A percentile compares a stretch with the other conserved stretches of the same genome.
Evolutionary conservation across 2,113 vertebrate species (phyloP).

Genomic region (Sterna hirundo): DNA sequence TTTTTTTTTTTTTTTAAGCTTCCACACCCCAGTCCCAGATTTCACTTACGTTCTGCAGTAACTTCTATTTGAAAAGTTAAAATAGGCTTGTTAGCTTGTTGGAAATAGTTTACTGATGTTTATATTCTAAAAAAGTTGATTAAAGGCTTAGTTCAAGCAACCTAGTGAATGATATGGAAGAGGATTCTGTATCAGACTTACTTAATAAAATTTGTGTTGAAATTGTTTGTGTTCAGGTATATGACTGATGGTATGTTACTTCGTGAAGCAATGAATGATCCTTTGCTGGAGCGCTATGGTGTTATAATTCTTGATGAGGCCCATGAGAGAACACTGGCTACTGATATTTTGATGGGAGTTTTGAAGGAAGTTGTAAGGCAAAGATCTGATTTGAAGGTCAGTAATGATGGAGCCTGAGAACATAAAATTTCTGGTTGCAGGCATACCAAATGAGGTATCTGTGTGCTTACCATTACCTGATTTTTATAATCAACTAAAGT

Average conservation of each 20-base stretch:
- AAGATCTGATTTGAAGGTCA: constrained; percentile 92
- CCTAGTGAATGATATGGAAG: not conserved
- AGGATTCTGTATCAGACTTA: not conserved
- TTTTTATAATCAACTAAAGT: not conserved
- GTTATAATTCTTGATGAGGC: constrained; percentile 97
- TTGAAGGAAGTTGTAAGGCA: constrained; percentile 95
- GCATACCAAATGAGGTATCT: not conserved
- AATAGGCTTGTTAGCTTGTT: not conserved
- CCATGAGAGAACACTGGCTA: constrained; percentile 94
- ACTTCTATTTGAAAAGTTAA: not conserved
- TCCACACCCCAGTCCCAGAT: accelerated
- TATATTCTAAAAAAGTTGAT: not conserved
- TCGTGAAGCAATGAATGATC: constrained; percentile 96
- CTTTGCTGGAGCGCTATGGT: constrained; percentile 93
- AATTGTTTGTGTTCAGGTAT: constrained; percentile 75
- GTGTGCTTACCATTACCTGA: not conserved
- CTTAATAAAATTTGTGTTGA: not conserved
- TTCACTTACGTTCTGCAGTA: not conserved
- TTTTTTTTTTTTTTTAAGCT: not conserved
- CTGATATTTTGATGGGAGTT: constrained; percentile 97
- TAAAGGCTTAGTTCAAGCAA: not conserved
- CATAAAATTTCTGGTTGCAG: not conserved
- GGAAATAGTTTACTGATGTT: not conserved
- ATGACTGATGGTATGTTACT: constrained; percentile 99
- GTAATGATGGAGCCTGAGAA: not conserved